Evolutionary conservation across 2,113 vertebrate genomes (phyloP).

Genomic region (Toxostoma redivivum): DNA sequence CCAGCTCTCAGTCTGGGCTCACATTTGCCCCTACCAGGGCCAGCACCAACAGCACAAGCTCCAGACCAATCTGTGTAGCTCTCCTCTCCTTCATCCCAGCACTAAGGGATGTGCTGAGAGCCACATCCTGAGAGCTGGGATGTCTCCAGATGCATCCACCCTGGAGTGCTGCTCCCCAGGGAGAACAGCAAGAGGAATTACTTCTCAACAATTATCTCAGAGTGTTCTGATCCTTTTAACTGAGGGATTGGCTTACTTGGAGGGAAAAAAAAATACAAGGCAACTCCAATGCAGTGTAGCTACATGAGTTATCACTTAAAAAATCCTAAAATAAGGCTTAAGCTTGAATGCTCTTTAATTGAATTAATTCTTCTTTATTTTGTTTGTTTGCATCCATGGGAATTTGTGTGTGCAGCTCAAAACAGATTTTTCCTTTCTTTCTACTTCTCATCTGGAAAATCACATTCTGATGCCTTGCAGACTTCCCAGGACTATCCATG

Average conservation of each 20-base stretch:
- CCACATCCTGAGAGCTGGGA: background rate
- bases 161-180: background rate
- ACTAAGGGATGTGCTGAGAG: background rate
- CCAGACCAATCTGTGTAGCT: background rate
- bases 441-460: slow-evolving; percentile 15
- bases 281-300: background rate
- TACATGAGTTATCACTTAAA: background rate
- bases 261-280: background rate
- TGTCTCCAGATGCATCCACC: background rate
- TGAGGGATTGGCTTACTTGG: background rate
- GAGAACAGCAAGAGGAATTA: background rate
- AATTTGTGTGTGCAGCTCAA: background rate
- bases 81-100: background rate
- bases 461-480: background rate
- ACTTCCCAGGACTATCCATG: background rate
- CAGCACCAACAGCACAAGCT: background rate
- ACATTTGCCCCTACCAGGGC: background rate
- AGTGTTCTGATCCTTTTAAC: background rate
- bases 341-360: background rate
- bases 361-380: background rate
- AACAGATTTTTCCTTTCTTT: background rate
- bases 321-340: background rate
- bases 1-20: background rate
- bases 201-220: background rate
- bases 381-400: background rate